Evolutionary conservation across 1,140 invertebrate species (phyloP), one percentile per base, ranked within the genome.

Genomic region (Cheumatopsyche charites): DNA sequence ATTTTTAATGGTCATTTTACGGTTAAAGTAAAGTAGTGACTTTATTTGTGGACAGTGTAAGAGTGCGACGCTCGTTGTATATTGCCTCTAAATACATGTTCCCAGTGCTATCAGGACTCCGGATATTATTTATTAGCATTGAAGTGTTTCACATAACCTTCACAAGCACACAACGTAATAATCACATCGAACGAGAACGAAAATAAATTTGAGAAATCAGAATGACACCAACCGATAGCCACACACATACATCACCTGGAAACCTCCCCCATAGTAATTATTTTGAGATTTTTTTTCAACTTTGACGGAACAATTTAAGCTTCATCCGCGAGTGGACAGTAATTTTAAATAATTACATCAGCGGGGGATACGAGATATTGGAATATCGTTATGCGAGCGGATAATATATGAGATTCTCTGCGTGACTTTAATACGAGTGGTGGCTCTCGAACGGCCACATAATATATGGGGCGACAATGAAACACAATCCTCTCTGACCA

Each of bases 291-390:
- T 65, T 61, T 58, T 72, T 67, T 66, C 66, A 36, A 17, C 25
- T 67, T 62, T 25, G 63, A 67, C 47, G 19, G 26, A 58, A 61
- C 67, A 72, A 72, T 72, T 72, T 72, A 58, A 67, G 47, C n/a
- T 66, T 19, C 62, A 43, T 62, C 47, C 67, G 66, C 29, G 47
- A 61, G 70, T 72, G 63, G 70, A 72, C 70, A 72, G 63, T 66
- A 43, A 67, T 72, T 72, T 72, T 62, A 66, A n/a, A 72, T 72
- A 72, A 72, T 72, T 72, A 67, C 70, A 72, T 67, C 70, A 72
- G 70, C 70, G 70, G 70, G 70, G 70, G 70, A 42, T 55, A 67
- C 63, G 15, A 42, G 23, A 15, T 17, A 17, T 29, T 29, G 65
- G 29, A 36, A 36, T 36, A 36, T 36, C 29, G 29, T 9, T 36